These are phyloP conservation scores for Holcopasites calliopsidis DNA, from an alignment of 1,140 invertebrate species.

Conservation along the genomic window DNA sequence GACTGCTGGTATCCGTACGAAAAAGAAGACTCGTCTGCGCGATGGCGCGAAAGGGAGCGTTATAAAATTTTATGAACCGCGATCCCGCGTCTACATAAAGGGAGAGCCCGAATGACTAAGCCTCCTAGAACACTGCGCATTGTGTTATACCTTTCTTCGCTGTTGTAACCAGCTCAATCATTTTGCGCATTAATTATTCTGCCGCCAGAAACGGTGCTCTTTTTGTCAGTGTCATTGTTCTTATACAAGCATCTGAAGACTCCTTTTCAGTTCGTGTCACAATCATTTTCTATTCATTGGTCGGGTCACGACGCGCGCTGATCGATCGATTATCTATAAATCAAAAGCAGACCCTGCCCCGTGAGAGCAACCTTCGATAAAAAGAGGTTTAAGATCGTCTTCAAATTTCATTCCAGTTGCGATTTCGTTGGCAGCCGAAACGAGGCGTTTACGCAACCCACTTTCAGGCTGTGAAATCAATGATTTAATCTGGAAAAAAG, in stretches of 20 bases:
- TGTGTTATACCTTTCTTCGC: background rate
- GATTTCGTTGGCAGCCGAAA: background rate
- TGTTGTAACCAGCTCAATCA: background rate
- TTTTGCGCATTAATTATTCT: constrained; percentile 26
- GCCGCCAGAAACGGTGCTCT: background rate
- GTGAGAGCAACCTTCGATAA: background rate
- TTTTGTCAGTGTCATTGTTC: constrained; percentile 23
- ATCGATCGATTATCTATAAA: constrained; percentile 23
- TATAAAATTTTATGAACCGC: background rate
- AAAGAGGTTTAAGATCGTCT: background rate
- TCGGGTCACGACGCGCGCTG: background rate
- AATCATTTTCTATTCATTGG: constrained; percentile 17
- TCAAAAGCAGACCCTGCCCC: background rate
- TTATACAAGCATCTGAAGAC: background rate
- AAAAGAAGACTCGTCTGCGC: background rate
- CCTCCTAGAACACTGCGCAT: background rate
- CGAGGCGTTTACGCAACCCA: background rate
- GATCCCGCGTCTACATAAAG: no score
- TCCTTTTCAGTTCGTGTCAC: constrained; percentile 10
- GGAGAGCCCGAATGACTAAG: background rate
- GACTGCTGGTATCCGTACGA: background rate
- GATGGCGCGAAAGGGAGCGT: background rate
- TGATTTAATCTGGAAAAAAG: no score
- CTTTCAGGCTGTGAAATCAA: constrained; percentile 1
- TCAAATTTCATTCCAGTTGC: background rate